Conservation (phyloP, 2,888 invertebrate species). For the Papilio gigon region DNA sequence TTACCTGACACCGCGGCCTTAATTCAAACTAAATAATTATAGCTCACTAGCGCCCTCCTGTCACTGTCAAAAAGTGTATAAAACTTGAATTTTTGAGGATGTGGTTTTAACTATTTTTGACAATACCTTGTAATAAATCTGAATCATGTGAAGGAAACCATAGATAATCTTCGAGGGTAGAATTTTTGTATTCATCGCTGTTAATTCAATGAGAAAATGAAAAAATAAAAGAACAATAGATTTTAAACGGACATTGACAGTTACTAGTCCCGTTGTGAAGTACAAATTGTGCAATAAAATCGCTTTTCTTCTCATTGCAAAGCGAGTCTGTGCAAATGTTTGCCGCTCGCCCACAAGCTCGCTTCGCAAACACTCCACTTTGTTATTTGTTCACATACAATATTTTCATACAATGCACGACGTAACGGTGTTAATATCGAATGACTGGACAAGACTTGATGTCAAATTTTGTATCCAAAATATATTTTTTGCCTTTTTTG, state of each 20-base stretch:
- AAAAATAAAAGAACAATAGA: neutral
- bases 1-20: too few relatives aligned
- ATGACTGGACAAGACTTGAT: neutral
- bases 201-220: too few relatives aligned
- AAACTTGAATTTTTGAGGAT: too few relatives aligned
- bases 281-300: slow-evolving; percentile 33
- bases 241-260: neutral
- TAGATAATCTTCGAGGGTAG: neutral
- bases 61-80: too few relatives aligned
- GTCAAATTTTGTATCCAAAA: neutral
- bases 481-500: neutral
- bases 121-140: neutral
- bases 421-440: neutral
- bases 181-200: too few relatives aligned
- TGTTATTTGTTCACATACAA: slow-evolving; percentile 27
- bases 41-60: too few relatives aligned
- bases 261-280: neutral
- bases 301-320: slow-evolving; percentile 27
- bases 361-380: slow-evolving; percentile 30
- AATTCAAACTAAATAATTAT: too few relatives aligned
- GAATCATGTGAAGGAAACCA: slow-evolving; percentile 11
- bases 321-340: slow-evolving; percentile 25
- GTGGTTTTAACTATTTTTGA: slow-evolving; percentile 5
- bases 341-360: slow-evolving; percentile 19
- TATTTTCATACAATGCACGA: slow-evolving; percentile 13